Conservation (phyloP, 2,888 invertebrate species). For the Dryocosmus kuriphilus region DNA sequence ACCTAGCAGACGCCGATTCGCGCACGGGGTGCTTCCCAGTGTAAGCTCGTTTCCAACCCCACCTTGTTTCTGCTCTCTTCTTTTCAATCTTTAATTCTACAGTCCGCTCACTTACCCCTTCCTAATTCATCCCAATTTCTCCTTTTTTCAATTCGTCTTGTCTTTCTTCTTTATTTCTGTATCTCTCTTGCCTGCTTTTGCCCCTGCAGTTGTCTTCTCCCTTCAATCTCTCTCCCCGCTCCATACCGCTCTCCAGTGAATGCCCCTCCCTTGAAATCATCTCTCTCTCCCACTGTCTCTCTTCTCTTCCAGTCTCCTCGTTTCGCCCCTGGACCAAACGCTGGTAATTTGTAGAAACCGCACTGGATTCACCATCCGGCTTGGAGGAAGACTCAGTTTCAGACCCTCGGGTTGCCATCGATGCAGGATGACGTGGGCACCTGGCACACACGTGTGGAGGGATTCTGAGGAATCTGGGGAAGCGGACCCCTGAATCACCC, state of each 20-base stretch:
- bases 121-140: neutral
- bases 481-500: conserved; percentile 13
- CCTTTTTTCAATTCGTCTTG: neutral
- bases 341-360: conserved; percentile 9
- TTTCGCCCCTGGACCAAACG: conserved; percentile 37
- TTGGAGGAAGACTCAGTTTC: neutral
- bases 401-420: conserved; percentile 11
- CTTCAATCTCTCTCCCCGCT: neutral
- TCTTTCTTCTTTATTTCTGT: neutral
- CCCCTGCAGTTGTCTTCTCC: neutral
- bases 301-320: neutral
- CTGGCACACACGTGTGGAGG: conserved; percentile 24
- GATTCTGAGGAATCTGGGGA: conserved; percentile 22
- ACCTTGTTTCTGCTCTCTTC: neutral
- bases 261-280: conserved; percentile 21
- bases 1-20: conserved; percentile 65
- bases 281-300: neutral
- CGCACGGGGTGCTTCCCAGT: conserved; percentile 57
- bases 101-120: neutral
- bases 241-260: neutral
- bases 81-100: neutral
- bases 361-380: neutral
- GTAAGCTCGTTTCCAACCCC: conserved; percentile 49
- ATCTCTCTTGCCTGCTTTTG: neutral
- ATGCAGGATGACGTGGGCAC: neutral